A percentile compares a stretch with the other conserved stretches of the same genome.
Evolutionary conservation across 2,113 vertebrate genomes (phyloP).

Genomic region (Heloderma charlesbogerti): DNA sequence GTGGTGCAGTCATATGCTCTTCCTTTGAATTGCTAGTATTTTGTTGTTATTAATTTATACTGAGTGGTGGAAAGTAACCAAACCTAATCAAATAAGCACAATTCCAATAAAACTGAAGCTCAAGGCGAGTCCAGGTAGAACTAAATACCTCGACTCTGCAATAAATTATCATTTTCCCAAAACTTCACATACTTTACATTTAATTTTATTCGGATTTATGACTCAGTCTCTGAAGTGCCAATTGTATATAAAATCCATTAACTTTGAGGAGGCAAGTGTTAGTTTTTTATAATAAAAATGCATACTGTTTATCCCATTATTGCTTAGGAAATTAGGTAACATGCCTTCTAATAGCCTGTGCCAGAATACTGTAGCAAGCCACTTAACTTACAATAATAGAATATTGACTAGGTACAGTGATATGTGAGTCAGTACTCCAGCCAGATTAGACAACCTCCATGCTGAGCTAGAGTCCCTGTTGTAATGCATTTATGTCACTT

Average conservation of each 20-base stretch:
- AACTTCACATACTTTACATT: slow-evolving; percentile 66
- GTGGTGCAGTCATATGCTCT: neutral
- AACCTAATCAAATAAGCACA: slow-evolving; percentile 61
- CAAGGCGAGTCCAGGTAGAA: slow-evolving; percentile 48
- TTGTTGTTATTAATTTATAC: slow-evolving; percentile 48
- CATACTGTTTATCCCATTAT: slow-evolving; percentile 76
- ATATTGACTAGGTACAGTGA: slow-evolving; percentile 77
- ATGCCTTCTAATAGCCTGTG: slow-evolving; percentile 73
- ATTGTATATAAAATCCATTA: slow-evolving; percentile 71
- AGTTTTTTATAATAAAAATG: slow-evolving; percentile 78
- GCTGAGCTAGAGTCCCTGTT: slow-evolving; percentile 30
- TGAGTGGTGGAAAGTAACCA: slow-evolving; percentile 55
- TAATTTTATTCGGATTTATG: slow-evolving; percentile 75
- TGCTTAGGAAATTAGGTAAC: slow-evolving; percentile 81
- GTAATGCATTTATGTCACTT: slow-evolving; percentile 34
- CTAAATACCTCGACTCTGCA: slow-evolving; percentile 47
- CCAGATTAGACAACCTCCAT: slow-evolving; percentile 56
- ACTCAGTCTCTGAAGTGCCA: slow-evolving; percentile 64
- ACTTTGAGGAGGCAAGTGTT: slow-evolving; percentile 73
- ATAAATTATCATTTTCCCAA: slow-evolving; percentile 68
- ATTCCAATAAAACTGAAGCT: slow-evolving; percentile 57
- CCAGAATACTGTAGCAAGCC: slow-evolving; percentile 73
- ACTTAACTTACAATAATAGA: slow-evolving; percentile 78
- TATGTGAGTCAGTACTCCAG: slow-evolving; percentile 59
- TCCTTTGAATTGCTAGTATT: slow-evolving; percentile 27